Evolutionary conservation across 2,888 invertebrate genomes (phyloP), one percentile per base, ranked within the genome.

Genomic region (Andrena marginata): DNA sequence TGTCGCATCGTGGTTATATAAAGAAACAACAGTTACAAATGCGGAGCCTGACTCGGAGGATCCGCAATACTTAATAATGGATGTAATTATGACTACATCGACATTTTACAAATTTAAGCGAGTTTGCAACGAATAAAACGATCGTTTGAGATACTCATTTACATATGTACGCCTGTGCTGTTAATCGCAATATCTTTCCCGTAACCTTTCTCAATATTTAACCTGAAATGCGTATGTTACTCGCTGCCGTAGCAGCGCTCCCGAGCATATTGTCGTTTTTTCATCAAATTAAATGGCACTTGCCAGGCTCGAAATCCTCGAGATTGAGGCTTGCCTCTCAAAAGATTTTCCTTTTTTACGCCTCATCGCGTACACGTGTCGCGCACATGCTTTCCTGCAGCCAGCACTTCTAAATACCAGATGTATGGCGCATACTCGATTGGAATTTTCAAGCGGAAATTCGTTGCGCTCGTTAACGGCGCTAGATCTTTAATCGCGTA

Each of bases 1-100:
- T 2, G 95, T 95, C 91, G 94, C 94, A 90, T 94, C 95, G 0
- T 97, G 97, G 97, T 91, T 97, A 29, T 95, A 96, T 87, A 96
- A 96, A 90, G 95, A 97, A 91, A 94, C 96, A 0, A 95, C 96
- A 0, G 96, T 97, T 2, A 94, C 94, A 2, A 91, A 94, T 20
- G 94, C 94, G 1, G 90, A 92, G 49, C 94, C 95, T 3, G 96
- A 96, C 92, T 91, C 94, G 0, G 89, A 94, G 8, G 93, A 96
- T 91, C 89, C 93, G 2, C 95, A 96, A 85, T 95, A 94, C 82
- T 93, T 96, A 69, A 92, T 96, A 23, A 93, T 96, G 78, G 94
- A 95, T 85, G 95, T 96, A 2, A 94, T 96, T 16, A 95, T 96
- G 64, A 95, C 96, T 4, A 93, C 95, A 62, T 90, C 94, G 2